These are phyloP conservation scores for Apodemus agrarius DNA, from an alignment of 2,797 vertebrate genomes.

Conservation along the genomic window DNA sequence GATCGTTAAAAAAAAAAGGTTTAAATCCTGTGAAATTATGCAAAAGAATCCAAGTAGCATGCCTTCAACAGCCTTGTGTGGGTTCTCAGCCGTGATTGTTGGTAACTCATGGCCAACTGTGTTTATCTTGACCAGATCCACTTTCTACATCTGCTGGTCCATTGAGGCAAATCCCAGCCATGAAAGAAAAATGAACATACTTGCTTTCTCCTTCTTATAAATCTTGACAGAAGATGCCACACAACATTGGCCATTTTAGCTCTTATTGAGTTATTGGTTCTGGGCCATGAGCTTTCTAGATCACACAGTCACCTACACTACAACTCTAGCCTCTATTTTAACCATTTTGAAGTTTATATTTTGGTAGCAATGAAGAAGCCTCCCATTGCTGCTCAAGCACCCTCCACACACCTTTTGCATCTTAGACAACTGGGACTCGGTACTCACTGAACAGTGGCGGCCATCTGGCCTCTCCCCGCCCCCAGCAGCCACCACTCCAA, in stretches of 20 bases:
- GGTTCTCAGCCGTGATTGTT: neutral
- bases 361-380: neutral
- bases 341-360: neutral
- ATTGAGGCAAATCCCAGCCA: neutral
- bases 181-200: neutral
- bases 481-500: neutral
- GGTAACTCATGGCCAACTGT: neutral
- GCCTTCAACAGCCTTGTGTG: rapidly evolving
- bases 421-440: neutral
- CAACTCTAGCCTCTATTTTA: neutral
- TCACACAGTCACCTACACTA: no score
- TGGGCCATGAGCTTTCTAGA: neutral
- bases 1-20: neutral
- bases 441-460: neutral
- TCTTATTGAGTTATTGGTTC: neutral
- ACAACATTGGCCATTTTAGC: neutral
- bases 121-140: neutral
- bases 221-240: neutral
- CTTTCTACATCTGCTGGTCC: neutral
- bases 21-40: neutral
- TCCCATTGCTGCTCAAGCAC: neutral
- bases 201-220: conserved; percentile 14
- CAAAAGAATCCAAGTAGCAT: neutral
- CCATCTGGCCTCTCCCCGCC: no score
- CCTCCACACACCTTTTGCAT: neutral